Conservation (phyloP, 1,140 invertebrate species). For the Cydia pomonella region DNA sequence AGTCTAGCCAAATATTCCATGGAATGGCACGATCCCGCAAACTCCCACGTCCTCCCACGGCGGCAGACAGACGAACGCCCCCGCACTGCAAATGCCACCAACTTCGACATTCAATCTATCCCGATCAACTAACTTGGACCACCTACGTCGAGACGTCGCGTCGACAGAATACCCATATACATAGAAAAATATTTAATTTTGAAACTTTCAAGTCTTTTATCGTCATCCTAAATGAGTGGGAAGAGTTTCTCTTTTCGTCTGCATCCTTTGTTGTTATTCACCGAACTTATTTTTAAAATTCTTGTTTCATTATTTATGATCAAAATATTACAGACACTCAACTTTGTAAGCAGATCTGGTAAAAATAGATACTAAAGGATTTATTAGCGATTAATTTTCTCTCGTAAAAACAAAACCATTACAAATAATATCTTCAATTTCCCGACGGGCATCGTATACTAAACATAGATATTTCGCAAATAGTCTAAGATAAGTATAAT, state of each 20-base stretch:
- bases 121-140: conserved; percentile 37
- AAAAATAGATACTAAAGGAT: too few species aligned
- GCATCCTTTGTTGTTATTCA: too few species aligned
- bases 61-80: conserved; percentile 43
- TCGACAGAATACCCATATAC: conserved; percentile 37
- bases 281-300: too few species aligned
- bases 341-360: too few species aligned
- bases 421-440: not conserved
- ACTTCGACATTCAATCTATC: conserved; percentile 51
- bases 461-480: not conserved
- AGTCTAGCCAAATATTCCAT: conserved; percentile 31
- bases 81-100: conserved; percentile 49
- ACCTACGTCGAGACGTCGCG: conserved; percentile 41
- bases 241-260: not conserved
- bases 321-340: too few species aligned
- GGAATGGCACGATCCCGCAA: conserved; percentile 9
- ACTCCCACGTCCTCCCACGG: conserved; percentile 24
- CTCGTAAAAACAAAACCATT: too few species aligned
- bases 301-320: too few species aligned
- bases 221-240: too few species aligned
- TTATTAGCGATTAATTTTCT: too few species aligned
- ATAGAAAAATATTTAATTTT: too few species aligned
- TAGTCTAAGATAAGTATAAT: not conserved
- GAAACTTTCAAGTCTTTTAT: too few species aligned
- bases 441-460: not conserved